A percentile compares a stretch with the other conserved stretches of the same genome.
Evolutionary conservation across 2,888 invertebrate species (phyloP).

Genomic region (Acanthopleura granulata): DNA sequence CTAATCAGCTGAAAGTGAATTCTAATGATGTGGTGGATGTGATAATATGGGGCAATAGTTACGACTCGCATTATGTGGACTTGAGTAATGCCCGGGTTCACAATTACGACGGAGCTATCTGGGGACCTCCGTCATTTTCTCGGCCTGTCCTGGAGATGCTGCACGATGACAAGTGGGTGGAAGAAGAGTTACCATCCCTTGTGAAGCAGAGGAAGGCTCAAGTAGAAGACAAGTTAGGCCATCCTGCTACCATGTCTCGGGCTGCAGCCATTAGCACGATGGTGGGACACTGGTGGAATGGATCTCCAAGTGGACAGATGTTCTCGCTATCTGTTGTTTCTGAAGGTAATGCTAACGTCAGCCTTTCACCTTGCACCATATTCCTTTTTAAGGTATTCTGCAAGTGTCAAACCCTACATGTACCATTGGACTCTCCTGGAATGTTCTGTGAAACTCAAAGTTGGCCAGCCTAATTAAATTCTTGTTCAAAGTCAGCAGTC

Average conservation of each 20-base stretch:
- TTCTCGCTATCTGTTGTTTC: conserved; percentile 63
- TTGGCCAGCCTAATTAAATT: no score
- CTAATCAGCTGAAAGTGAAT: conserved; percentile 59
- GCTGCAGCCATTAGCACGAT: conserved; percentile 52
- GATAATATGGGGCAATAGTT: conserved; percentile 60
- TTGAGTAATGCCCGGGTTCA: conserved; percentile 46
- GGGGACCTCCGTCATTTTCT: conserved; percentile 65
- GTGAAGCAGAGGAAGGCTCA: conserved; percentile 38
- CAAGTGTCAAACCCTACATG: no score
- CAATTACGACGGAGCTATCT: conserved; percentile 64
- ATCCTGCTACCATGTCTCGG: conserved; percentile 42
- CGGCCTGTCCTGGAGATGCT: conserved; percentile 59
- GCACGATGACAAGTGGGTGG: conserved; percentile 64
- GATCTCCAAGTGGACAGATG: conserved; percentile 58
- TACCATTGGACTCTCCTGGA: no score
- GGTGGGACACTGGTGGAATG: conserved; percentile 62
- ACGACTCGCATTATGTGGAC: background rate
- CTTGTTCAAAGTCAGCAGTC: no score
- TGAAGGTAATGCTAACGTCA: conserved; percentile 47
- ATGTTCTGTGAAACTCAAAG: no score
- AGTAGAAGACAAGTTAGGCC: conserved; percentile 41
- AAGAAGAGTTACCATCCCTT: conserved; percentile 53
- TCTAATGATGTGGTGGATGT: conserved; percentile 61
- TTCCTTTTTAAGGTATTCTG: no score
- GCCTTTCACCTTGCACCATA: no score